Evolutionary conservation across 2,113 vertebrate species (phyloP).

Genomic region (Podarcis muralis): DNA sequence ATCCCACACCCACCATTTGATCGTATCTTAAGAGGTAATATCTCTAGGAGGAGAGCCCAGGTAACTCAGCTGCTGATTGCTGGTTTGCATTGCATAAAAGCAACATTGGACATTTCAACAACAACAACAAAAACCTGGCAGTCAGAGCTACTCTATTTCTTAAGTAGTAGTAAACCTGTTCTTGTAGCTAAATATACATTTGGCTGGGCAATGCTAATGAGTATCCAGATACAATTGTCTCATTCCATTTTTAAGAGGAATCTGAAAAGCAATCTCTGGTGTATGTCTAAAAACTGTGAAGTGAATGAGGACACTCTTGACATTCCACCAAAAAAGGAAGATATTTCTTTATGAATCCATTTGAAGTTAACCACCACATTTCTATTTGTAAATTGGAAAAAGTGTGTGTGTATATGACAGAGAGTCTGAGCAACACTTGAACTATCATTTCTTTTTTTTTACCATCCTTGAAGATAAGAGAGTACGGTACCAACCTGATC

Average conservation of each 20-base stretch:
- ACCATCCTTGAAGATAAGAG: not conserved
- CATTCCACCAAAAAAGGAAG: not conserved
- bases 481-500: not conserved
- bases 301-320: not conserved
- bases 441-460: too few species aligned
- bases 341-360: not conserved
- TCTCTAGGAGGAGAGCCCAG: too few species aligned
- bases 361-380: not conserved
- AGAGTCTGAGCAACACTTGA: not conserved
- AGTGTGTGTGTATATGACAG: not conserved
- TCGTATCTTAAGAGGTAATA: not conserved
- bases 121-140: not conserved
- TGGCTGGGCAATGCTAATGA: too few species aligned
- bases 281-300: not conserved
- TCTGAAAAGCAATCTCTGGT: not conserved
- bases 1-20: not conserved
- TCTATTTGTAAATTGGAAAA: not conserved
- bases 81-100: not conserved
- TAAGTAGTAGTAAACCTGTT: too few species aligned
- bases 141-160: not conserved
- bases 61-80: not conserved
- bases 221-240: too few species aligned
- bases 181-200: too few species aligned
- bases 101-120: not conserved
- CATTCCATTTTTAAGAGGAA: not conserved